These are phyloP conservation scores for Cossypha niveicapilla DNA, from an alignment of 2,797 vertebrate genomes.

Conservation along the genomic window DNA sequence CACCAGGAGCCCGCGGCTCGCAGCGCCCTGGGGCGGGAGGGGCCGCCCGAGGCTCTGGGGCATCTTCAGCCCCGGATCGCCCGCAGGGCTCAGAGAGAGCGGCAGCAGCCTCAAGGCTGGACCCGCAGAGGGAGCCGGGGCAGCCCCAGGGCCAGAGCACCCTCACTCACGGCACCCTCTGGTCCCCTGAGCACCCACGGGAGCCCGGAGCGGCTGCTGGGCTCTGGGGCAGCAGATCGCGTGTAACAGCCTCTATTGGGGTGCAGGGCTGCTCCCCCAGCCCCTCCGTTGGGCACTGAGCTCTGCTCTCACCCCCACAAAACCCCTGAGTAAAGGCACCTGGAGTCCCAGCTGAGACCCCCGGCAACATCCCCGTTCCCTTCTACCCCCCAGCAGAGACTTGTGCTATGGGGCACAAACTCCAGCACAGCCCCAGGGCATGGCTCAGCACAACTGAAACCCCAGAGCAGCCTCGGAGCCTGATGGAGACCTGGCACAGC, in stretches of 20 bases:
- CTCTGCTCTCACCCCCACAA: neutral
- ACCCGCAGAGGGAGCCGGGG: neutral
- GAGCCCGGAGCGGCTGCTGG: neutral
- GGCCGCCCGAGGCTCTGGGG: neutral
- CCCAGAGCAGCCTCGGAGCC: accelerated
- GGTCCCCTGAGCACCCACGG: neutral
- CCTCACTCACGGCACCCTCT: no score
- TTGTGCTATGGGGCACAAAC: neutral
- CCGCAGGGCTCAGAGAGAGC: no score
- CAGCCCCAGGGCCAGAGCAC: neutral
- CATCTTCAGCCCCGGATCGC: neutral
- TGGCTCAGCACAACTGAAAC: neutral
- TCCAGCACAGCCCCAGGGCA: accelerated
- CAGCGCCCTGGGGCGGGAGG: neutral
- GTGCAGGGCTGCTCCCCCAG: neutral
- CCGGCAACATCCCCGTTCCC: no score
- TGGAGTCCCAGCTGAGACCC: neutral
- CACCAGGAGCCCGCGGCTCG: neutral
- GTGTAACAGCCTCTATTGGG: accelerated
- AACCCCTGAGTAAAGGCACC: neutral
- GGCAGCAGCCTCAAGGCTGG: neutral
- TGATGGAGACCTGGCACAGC: neutral
- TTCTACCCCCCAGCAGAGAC: neutral
- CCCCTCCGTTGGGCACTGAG: neutral
- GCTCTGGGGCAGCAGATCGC: neutral